A percentile compares a stretch with the other conserved stretches of the same genome.
These are phyloP conservation scores for Pararge aegeria DNA, from an alignment of 1,140 invertebrate genomes.

Conservation along the genomic window DNA sequence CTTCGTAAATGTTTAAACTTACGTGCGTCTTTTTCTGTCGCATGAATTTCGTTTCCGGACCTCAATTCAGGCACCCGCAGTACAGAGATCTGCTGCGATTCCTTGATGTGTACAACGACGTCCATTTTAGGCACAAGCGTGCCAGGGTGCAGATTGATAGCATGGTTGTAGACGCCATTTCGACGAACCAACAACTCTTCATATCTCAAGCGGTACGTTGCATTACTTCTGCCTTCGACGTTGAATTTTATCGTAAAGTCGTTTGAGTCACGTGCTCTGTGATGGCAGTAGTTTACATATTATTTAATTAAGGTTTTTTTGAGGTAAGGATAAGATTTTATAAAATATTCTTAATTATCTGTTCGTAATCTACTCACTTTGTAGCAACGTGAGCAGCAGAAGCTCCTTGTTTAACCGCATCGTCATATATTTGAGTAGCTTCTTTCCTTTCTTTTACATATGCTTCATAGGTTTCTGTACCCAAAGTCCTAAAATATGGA, in stretches of 20 bases:
- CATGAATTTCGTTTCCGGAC: not conserved
- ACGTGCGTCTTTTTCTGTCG: not conserved
- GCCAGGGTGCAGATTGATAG: constrained; percentile 1
- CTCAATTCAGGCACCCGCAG: not conserved
- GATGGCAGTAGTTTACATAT: not conserved
- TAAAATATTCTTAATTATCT: not conserved
- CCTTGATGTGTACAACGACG: constrained; percentile 1
- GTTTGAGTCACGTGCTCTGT: constrained; percentile 83
- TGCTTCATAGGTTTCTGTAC: constrained; percentile 62
- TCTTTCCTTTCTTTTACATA: constrained; percentile 78
- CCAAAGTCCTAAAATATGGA: constrained; percentile 47
- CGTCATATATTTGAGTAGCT: constrained; percentile 82
- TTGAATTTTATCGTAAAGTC: constrained; percentile 82
- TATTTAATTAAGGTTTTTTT: too few species aligned
- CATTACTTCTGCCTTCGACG: constrained; percentile 75
- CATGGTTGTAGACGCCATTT: not conserved
- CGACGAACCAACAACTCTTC: constrained; percentile 5
- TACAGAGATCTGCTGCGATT: not conserved
- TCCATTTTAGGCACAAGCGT: not conserved
- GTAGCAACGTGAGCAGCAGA: constrained; percentile 82
- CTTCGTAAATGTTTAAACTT: not conserved
- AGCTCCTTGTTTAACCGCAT: constrained; percentile 81
- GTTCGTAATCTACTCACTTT: constrained; percentile 62
- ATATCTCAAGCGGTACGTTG: not conserved
- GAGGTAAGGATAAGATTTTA: too few species aligned